A percentile compares a stretch with the other conserved stretches of the same genome.
Evolutionary conservation across 2,888 invertebrate species (phyloP).

Genomic region (Masnerella sp.): DNA sequence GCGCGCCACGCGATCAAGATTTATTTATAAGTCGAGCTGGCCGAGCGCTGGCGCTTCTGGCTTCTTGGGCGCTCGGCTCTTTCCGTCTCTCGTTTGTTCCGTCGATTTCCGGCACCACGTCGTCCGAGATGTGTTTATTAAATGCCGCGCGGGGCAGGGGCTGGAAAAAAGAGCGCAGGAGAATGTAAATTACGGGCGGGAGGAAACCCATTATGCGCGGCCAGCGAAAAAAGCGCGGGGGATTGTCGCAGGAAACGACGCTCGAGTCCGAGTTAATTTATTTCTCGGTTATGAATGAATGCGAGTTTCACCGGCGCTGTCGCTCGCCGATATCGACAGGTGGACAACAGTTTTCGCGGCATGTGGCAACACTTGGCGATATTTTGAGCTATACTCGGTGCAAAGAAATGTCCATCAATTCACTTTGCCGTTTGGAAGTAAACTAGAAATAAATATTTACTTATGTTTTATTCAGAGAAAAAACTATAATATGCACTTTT

Average conservation of each 20-base stretch:
- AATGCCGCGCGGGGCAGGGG: constrained; percentile 10
- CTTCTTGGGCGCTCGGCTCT: constrained; percentile 47
- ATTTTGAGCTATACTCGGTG: too few species aligned
- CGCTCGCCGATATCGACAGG: constrained; percentile 46
- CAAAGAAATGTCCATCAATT: too few species aligned
- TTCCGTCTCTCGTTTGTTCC: constrained; percentile 56
- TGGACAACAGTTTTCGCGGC: constrained; percentile 41
- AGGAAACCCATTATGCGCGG: constrained; percentile 40
- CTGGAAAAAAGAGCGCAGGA: constrained; percentile 14
- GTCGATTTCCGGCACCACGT: constrained; percentile 48
- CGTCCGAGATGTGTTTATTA: constrained; percentile 38
- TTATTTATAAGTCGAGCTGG: constrained; percentile 76
- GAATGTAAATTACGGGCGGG: constrained; percentile 26
- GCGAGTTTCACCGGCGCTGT: constrained; percentile 48
- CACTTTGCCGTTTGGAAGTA: not conserved
- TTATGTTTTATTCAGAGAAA: too few species aligned
- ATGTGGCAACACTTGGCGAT: constrained; percentile 6
- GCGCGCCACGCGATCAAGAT: constrained; percentile 78
- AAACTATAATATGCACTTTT: too few species aligned
- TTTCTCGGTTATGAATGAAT: constrained; percentile 57
- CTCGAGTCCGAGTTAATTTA: constrained; percentile 54
- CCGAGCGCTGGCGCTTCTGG: constrained; percentile 57
- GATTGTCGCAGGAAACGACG: constrained; percentile 54
- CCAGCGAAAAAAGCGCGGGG: constrained; percentile 33
- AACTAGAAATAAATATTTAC: not conserved